These are phyloP conservation scores for Larimichthys polyactis DNA, from an alignment of 2,113 vertebrate species.

Conservation along the genomic window DNA sequence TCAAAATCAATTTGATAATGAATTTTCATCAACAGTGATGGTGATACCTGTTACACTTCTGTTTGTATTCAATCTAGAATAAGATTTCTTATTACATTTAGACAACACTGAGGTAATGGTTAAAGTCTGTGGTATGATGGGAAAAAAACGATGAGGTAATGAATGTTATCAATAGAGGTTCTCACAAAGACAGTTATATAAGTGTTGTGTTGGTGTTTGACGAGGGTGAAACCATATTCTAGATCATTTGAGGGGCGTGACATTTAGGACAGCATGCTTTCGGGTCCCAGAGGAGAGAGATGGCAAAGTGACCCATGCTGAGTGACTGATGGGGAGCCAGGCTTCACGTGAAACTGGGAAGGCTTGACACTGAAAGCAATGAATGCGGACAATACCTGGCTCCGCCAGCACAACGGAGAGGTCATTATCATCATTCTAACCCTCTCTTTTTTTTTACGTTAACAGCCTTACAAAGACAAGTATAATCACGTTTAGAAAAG, in stretches of 20 bases:
- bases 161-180: not conserved
- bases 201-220: not conserved
- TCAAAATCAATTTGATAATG: no score
- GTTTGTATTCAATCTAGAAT: not conserved
- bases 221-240: not conserved
- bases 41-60: no score
- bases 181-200: not conserved
- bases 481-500: no score
- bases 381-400: conserved; percentile 13
- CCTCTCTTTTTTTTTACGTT: not conserved
- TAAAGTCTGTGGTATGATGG: not conserved
- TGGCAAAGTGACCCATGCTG: conserved; percentile 16
- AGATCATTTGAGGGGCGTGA: not conserved
- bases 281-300: conserved; percentile 8
- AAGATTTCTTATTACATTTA: not conserved
- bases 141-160: not conserved
- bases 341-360: conserved; percentile 29
- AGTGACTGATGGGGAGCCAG: conserved; percentile 19
- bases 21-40: no score
- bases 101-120: not conserved
- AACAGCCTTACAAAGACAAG: no score
- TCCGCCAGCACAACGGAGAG: not conserved
- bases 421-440: not conserved
- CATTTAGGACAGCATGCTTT: conserved; percentile 4
- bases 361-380: conserved; percentile 30